Percentiles rank a stretch among this genome's conserved stretches.
These are phyloP conservation scores for Ciconia maguari DNA, from an alignment of 2,113 vertebrate genomes.

Conservation along the genomic window DNA sequence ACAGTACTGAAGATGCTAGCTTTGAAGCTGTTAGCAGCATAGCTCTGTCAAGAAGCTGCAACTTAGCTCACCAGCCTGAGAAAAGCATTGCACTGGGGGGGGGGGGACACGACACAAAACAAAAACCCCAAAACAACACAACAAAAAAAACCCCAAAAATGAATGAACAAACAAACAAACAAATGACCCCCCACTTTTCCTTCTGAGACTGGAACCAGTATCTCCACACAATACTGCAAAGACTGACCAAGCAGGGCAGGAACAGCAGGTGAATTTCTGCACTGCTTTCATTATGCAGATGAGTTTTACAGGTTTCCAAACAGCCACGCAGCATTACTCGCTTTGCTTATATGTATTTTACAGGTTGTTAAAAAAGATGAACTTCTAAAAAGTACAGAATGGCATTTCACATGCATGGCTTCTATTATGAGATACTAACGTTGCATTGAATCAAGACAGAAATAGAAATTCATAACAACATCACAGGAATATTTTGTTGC, in stretches of 20 bases:
- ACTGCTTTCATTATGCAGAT: neutral
- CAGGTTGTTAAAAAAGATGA: neutral
- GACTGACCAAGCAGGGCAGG: neutral
- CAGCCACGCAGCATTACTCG: neutral
- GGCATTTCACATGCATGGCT: neutral
- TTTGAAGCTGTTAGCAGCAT: neutral
- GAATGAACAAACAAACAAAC: too few species aligned
- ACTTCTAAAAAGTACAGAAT: neutral
- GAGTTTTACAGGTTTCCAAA: neutral
- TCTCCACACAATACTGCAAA: neutral
- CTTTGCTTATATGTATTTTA: neutral
- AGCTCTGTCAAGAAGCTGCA: neutral
- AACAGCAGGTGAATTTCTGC: neutral
- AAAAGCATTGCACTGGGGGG: neutral
- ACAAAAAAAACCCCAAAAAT: neutral
- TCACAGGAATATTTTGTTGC: neutral
- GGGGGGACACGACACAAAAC: too few species aligned
- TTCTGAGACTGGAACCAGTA: neutral
- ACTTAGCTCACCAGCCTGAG: neutral
- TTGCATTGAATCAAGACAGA: neutral
- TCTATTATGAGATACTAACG: neutral
- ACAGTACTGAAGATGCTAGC: neutral
- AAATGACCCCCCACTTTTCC: neutral
- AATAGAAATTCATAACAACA: neutral
- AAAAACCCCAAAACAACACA: too few species aligned